These are phyloP conservation scores for Eurystomus gularis DNA, from an alignment of 2,113 vertebrate genomes.

Conservation along the genomic window DNA sequence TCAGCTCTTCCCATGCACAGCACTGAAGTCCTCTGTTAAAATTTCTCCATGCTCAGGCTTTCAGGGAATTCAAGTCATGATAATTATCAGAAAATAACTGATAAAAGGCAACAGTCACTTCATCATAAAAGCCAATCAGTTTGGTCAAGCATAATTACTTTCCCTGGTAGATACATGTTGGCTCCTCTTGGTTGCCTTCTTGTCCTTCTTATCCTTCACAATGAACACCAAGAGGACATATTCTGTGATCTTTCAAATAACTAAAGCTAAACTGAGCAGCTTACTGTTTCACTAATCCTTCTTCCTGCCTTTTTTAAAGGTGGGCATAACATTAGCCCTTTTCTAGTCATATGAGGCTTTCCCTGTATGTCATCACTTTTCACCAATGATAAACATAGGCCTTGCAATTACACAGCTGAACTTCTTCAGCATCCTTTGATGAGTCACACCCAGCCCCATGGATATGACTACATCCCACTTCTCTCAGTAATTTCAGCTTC, in stretches of 20 bases:
- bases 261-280: background rate
- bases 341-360: background rate
- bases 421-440: background rate
- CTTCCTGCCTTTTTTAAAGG: background rate
- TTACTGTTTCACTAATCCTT: background rate
- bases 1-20: background rate
- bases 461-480: background rate
- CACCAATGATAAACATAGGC: background rate
- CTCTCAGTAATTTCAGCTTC: background rate
- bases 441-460: background rate
- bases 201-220: background rate
- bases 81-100: background rate
- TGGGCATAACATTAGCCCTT: background rate
- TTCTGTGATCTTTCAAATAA: background rate
- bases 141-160: background rate
- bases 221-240: background rate
- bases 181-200: background rate
- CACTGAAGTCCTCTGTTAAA: background rate
- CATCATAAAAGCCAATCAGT: background rate
- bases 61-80: background rate
- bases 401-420: background rate
- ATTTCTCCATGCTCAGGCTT: background rate
- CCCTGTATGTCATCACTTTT: background rate
- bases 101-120: background rate
- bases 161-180: background rate